These are phyloP conservation scores for Heliangelus exortis DNA, from an alignment of 2,797 vertebrate genomes.

Conservation along the genomic window DNA sequence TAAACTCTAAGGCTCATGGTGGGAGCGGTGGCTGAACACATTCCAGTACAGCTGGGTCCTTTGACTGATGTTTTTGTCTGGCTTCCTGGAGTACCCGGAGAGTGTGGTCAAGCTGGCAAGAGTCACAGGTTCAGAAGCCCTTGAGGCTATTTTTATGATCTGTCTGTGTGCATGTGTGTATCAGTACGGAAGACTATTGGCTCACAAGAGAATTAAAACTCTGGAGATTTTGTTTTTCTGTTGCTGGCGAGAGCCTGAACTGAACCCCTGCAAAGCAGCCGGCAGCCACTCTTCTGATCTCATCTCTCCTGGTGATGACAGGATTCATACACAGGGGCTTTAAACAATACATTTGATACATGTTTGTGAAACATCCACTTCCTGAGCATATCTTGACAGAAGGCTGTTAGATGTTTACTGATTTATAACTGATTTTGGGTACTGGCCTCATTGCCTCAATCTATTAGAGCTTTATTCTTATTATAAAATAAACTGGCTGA, in stretches of 20 bases:
- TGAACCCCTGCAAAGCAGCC: not conserved
- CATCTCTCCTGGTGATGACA: not conserved
- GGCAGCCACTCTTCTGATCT: not conserved
- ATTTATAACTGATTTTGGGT: not conserved
- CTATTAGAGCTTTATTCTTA: not conserved
- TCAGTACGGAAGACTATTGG: not conserved
- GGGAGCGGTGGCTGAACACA: constrained; percentile 31
- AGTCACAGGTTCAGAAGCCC: constrained; percentile 18
- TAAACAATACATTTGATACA: not conserved
- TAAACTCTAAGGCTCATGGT: constrained; percentile 23
- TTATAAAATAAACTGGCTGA: not conserved
- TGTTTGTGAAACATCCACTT: not conserved
- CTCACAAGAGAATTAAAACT: not conserved
- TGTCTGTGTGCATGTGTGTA: not conserved
- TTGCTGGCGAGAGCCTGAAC: constrained; percentile 3
- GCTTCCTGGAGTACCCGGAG: constrained; percentile 7
- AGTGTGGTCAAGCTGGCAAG: constrained; percentile 52
- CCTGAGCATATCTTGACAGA: not conserved
- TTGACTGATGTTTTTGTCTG: constrained; percentile 56
- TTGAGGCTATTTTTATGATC: constrained; percentile 31
- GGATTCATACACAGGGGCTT: not conserved
- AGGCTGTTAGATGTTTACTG: not conserved
- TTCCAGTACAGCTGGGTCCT: constrained; percentile 31
- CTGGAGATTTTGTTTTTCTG: not conserved
- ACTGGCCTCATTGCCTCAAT: not conserved